Evolutionary conservation across 92 coral and sea anemone genomes (phyloP).

Genomic region (Montipora capitata): DNA sequence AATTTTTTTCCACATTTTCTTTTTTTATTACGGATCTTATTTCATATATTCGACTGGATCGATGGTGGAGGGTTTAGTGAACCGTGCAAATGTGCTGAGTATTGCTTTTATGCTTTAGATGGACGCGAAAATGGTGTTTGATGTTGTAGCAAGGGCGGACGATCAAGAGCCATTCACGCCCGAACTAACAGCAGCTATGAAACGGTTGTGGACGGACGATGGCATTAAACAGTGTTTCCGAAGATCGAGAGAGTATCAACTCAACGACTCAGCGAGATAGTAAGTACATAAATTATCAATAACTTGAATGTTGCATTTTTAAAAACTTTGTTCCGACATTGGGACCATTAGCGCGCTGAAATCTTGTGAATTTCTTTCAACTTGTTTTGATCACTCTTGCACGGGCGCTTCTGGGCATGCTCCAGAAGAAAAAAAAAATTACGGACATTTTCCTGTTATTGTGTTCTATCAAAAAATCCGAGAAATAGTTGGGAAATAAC

Average conservation of each 20-base stretch:
- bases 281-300: conserved; percentile 66
- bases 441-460: conserved; percentile 33
- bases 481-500: background rate
- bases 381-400: conserved; percentile 44
- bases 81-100: conserved; percentile 42
- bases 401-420: conserved; percentile 57
- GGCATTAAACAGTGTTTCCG: conserved; percentile 94
- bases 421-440: background rate
- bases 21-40: conserved; percentile 25
- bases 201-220: conserved; percentile 92
- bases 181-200: conserved; percentile 94
- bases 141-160: conserved; percentile 98
- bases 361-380: conserved; percentile 9
- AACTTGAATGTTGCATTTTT: background rate
- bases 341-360: conserved; percentile 3
- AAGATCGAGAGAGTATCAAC: conserved; percentile 96
- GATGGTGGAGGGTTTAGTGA: conserved; percentile 37
- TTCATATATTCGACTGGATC: conserved; percentile 47
- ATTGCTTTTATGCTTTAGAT: conserved; percentile 74
- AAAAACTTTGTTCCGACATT: background rate
- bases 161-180: conserved; percentile 96
- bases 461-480: background rate
- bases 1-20: conserved; percentile 35
- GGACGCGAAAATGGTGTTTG: conserved; percentile 99
- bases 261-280: conserved; percentile 99